Evolutionary conservation across 2,888 invertebrate genomes (phyloP).

Genomic region (Drosophila falleni): DNA sequence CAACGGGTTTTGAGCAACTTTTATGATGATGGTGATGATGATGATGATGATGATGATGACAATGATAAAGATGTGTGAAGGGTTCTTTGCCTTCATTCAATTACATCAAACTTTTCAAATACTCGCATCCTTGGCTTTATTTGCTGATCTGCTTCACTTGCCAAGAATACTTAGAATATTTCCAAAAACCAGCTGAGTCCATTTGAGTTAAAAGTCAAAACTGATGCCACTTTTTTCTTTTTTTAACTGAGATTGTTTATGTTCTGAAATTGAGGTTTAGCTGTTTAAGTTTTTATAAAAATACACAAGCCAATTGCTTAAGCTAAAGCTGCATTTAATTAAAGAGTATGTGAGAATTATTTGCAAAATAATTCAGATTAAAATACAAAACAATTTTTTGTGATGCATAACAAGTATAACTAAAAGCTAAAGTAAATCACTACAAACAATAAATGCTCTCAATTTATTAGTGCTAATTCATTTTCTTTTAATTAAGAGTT

Average conservation of each 20-base stretch:
- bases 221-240: background rate
- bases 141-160: conserved; percentile 10
- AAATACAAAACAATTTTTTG: background rate
- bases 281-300: background rate
- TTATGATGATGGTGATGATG: conserved; percentile 19
- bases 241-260: background rate
- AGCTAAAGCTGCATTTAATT: background rate
- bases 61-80: conserved; percentile 13
- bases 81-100: conserved; percentile 26
- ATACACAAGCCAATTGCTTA: background rate
- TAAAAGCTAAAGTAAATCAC: background rate
- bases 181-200: background rate
- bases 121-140: conserved; percentile 1
- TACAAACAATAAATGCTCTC: background rate
- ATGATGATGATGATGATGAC: conserved; percentile 13
- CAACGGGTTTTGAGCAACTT: conserved; percentile 29
- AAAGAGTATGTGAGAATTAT: background rate
- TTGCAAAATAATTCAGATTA: background rate
- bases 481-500: background rate
- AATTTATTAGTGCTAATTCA: background rate
- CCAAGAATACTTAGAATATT: background rate
- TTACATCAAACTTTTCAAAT: conserved; percentile 31
- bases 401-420: background rate
- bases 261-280: background rate
- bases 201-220: background rate